These are phyloP conservation scores for Leuciscus waleckii DNA, from an alignment of 2,797 vertebrate species.

Conservation along the genomic window DNA sequence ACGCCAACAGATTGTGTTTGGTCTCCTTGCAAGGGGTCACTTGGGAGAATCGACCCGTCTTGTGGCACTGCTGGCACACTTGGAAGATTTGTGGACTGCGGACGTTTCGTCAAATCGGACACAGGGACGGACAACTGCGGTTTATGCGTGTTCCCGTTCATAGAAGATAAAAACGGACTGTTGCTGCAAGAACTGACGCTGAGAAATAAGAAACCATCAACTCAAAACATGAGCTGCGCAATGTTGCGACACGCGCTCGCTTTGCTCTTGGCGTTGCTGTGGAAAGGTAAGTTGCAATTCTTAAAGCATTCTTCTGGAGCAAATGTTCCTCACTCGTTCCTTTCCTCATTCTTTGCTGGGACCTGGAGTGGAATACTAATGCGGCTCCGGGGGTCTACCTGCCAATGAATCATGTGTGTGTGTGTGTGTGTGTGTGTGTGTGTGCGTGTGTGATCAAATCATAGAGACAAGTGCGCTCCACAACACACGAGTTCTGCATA, in stretches of 20 bases:
- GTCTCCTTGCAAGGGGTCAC: conserved; percentile 49
- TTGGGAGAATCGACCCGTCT: conserved; percentile 44
- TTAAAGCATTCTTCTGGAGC: conserved; percentile 51
- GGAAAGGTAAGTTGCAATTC: conserved; percentile 77
- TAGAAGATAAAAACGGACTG: conserved; percentile 27
- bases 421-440: conserved; percentile 29
- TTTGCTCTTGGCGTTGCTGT: conserved; percentile 76
- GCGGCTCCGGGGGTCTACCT: conserved; percentile 68
- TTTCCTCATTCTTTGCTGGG: conserved; percentile 66
- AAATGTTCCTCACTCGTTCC: conserved; percentile 55
- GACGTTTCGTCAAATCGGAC: conserved; percentile 63
- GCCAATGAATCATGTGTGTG: conserved; percentile 67
- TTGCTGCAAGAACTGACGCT: conserved; percentile 67
- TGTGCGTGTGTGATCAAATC: conserved; percentile 50
- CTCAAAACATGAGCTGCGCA: conserved; percentile 78
- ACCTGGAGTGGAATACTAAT: conserved; percentile 81
- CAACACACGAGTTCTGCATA: conserved; percentile 57
- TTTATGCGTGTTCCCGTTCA: conserved; percentile 52
- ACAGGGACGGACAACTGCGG: conserved; percentile 62
- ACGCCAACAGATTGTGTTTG: conserved; percentile 58
- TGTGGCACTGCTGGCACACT: conserved; percentile 38
- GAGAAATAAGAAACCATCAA: conserved; percentile 67
- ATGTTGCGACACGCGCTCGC: conserved; percentile 75
- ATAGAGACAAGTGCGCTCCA: conserved; percentile 35
- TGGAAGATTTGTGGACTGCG: conserved; percentile 48